Evolutionary conservation across 2,888 invertebrate genomes (phyloP).

Genomic region (Cerastis leucographa): DNA sequence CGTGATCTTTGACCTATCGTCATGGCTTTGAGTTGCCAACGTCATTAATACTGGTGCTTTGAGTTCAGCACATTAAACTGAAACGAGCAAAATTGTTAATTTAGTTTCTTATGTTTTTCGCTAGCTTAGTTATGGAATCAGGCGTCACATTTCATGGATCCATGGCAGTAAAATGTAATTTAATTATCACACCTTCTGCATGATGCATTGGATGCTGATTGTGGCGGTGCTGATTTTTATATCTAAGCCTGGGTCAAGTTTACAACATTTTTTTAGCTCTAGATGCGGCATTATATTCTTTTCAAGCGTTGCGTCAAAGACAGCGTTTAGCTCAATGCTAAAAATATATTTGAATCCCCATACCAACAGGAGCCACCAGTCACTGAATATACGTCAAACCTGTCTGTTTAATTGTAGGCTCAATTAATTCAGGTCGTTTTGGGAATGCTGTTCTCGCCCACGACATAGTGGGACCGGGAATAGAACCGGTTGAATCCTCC

Average conservation of each 20-base stretch:
- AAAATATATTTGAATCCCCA: conserved; percentile 33
- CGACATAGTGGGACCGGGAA: conserved; percentile 70
- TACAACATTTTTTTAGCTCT: not conserved
- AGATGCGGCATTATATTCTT: not conserved
- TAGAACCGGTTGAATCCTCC: conserved; percentile 78
- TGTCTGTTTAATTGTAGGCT: conserved; percentile 66
- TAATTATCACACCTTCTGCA: not conserved
- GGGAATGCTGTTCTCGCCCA: conserved; percentile 83
- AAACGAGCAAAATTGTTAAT: not conserved
- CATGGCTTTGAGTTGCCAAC: conserved; percentile 48
- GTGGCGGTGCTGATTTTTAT: not conserved
- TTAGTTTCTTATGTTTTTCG: not conserved
- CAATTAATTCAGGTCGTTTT: conserved; percentile 73
- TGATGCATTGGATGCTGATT: not conserved
- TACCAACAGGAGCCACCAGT: conserved; percentile 40
- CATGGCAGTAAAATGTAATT: not conserved
- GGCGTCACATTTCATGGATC: not conserved
- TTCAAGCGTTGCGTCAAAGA: not conserved
- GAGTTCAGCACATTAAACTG: not conserved
- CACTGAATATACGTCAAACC: conserved; percentile 58
- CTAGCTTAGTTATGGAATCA: not conserved
- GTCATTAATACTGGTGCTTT: conserved; percentile 27
- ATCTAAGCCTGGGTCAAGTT: not conserved
- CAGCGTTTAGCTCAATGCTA: conserved; percentile 9
- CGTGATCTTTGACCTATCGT: conserved; percentile 48